Evolutionary conservation across 2,888 invertebrate genomes (phyloP).

Genomic region (Diplazon laetatorius): DNA sequence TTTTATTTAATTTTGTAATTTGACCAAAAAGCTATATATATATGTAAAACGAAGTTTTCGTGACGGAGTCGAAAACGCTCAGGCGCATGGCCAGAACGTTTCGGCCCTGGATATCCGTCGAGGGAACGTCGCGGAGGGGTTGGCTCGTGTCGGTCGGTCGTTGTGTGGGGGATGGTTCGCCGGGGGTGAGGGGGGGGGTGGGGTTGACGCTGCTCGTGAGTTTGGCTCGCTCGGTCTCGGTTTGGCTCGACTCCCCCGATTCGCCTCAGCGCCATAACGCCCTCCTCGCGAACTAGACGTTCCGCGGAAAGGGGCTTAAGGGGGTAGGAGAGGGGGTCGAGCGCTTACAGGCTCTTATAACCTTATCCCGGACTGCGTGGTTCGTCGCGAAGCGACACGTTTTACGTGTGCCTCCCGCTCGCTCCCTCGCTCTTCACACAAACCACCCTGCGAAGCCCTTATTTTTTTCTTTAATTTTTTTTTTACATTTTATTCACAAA

Average conservation of each 20-base stretch:
- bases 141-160: constrained; percentile 45
- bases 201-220: constrained; percentile 63
- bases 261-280: constrained; percentile 75
- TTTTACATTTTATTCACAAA: constrained; percentile 8
- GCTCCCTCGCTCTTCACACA: too few species aligned
- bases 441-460: too few species aligned
- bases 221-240: constrained; percentile 63
- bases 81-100: constrained; percentile 17
- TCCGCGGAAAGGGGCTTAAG: too few species aligned
- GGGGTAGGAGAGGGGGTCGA: too few species aligned
- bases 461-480: too few species aligned
- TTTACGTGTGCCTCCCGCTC: constrained; percentile 60
- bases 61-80: neutral
- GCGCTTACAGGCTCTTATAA: constrained; percentile 66
- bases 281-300: constrained; percentile 70
- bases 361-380: constrained; percentile 70
- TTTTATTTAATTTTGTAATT: too few species aligned
- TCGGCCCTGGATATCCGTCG: constrained; percentile 45
- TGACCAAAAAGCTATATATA: too few species aligned
- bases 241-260: constrained; percentile 41
- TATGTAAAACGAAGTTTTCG: too few species aligned
- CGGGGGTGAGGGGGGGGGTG: neutral
- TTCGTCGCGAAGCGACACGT: constrained; percentile 65
- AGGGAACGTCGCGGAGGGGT: constrained; percentile 36
- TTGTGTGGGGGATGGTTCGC: constrained; percentile 24